These are phyloP conservation scores for Pandemis cinnamomeana DNA, from an alignment of 2,888 invertebrate genomes.

Conservation along the genomic window DNA sequence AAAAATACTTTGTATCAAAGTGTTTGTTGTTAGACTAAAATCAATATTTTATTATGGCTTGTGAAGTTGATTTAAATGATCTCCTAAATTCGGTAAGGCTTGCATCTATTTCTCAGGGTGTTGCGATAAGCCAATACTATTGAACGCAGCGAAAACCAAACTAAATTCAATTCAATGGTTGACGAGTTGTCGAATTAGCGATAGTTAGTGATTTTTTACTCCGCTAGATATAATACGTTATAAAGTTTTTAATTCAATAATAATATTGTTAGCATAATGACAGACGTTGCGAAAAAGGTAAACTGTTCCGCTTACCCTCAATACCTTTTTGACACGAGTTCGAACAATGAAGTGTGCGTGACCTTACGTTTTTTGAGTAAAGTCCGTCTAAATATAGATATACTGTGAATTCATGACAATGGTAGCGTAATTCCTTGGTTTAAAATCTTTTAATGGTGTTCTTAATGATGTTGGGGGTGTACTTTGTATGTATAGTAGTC, in stretches of 20 bases:
- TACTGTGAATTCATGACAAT: conserved; percentile 15
- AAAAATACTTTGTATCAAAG: conserved; percentile 13
- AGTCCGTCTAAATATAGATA: conserved; percentile 42
- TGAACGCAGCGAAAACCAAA: conserved; percentile 39
- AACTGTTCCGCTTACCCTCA: conserved; percentile 48
- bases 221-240: conserved; percentile 49
- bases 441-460: neutral
- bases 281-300: conserved; percentile 81
- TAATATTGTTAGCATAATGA: conserved; percentile 63
- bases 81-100: conserved; percentile 15
- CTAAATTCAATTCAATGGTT: conserved; percentile 37
- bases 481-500: conserved; percentile 48
- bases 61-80: neutral
- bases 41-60: conserved; percentile 11
- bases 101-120: neutral
- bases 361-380: conserved; percentile 55
- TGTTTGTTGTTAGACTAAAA: neutral
- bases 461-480: conserved; percentile 45
- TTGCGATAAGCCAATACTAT: neutral
- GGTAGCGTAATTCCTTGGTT: conserved; percentile 4
- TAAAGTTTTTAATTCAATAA: conserved; percentile 47
- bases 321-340: conserved; percentile 64
- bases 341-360: conserved; percentile 67
- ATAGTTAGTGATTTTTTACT: conserved; percentile 49
- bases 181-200: conserved; percentile 53